Base-by-base conservation (phyloP, 2,113 vertebrate genomes). In the Pelecanus crispus region DNA sequence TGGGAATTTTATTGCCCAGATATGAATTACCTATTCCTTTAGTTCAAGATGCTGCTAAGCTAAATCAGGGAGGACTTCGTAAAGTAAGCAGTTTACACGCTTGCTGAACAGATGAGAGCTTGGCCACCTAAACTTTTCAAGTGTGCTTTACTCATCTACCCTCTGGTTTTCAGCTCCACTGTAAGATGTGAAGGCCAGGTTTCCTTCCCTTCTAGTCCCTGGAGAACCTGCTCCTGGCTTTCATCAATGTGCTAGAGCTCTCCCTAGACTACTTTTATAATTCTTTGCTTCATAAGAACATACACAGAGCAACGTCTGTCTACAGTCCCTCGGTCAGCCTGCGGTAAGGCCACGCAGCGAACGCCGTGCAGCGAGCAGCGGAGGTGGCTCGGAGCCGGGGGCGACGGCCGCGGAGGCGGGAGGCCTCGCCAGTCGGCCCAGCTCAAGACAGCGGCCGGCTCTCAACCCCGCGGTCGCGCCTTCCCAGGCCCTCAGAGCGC, bases 391-490 rank as follows among this genome's bases (percentile, higher is more conserved):
- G 1, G 40, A 12, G 22, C 0, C 26, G 20, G 3, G 8, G 31
- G 18, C 3, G 34, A 36, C 13, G 9, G 13, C 38, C 6, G 2
- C 71, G 36, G 13, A 12, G 31, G 25, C 4, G 0, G 17, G 38
- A 38, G 44, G 22, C 10, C 50, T 65, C 4, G 0, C 7, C 1
- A 2, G 3, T 9, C 32, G 78, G 72, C 36, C 32, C 56, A 38
- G 31, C 82, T 22, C 29, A 13, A 10, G 11, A 1, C 22, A 10
- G 50, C 28, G 75, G 13, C 50, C 25, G 65, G 11, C 44, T 10
- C 10, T 26, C 40, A 44, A 0, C 38, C 9, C 44, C 7, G 0
- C 3, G 12, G 10, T 12, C 20, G 55, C 4, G 0, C 32, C 36
- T 14, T 14, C 28, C 34, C 63, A 6, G 16, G 5, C 9, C 29